Evolutionary conservation across 92 coral and sea anemone genomes (phyloP).

Genomic region (Scolanthus callimorphus): DNA sequence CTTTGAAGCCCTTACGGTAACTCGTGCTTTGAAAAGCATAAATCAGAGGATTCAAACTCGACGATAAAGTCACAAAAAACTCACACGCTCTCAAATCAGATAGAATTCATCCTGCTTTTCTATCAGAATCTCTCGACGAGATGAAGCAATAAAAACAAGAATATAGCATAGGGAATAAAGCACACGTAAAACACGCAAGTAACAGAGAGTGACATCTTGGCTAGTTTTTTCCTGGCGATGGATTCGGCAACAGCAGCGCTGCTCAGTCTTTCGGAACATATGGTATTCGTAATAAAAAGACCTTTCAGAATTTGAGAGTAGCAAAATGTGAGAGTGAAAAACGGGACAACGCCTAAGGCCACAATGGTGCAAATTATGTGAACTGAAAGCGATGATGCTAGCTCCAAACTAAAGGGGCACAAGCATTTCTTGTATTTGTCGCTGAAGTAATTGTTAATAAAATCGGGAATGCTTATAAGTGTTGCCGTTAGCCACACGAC

Average conservation of each 20-base stretch:
- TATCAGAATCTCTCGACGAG: slow-evolving; percentile 8
- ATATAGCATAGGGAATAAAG: slow-evolving; percentile 45
- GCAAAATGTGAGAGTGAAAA: slow-evolving; percentile 44
- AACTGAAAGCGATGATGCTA: slow-evolving; percentile 8
- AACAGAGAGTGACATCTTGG: slow-evolving; percentile 41
- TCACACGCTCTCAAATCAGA: slow-evolving; percentile 38
- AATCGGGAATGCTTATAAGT: slow-evolving; percentile 39
- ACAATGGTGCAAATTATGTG: slow-evolving; percentile 43
- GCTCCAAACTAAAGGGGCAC: slow-evolving; percentile 56
- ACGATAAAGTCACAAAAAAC: slow-evolving; percentile 25
- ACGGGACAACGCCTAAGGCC: slow-evolving; percentile 48
- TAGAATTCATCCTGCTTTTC: slow-evolving; percentile 12
- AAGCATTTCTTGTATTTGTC: slow-evolving; percentile 37
- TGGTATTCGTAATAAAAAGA: slow-evolving; percentile 47
- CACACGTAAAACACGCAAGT: slow-evolving; percentile 44
- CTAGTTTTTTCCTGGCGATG: slow-evolving; percentile 42
- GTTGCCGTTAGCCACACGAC: slow-evolving; percentile 35
- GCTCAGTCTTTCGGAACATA: slow-evolving; percentile 13
- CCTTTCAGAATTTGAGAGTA: slow-evolving; percentile 59
- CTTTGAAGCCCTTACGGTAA: slow-evolving; percentile 37
- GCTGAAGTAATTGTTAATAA: slow-evolving; percentile 33
- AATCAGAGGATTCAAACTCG: slow-evolving; percentile 38
- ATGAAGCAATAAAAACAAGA: slow-evolving; percentile 25
- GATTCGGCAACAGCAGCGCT: slow-evolving; percentile 1
- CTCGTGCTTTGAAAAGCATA: slow-evolving; percentile 51